Evolutionary conservation across 2,888 invertebrate species (phyloP), one percentile per base, ranked within the genome.

Genomic region (Serripes groenlandicus): DNA sequence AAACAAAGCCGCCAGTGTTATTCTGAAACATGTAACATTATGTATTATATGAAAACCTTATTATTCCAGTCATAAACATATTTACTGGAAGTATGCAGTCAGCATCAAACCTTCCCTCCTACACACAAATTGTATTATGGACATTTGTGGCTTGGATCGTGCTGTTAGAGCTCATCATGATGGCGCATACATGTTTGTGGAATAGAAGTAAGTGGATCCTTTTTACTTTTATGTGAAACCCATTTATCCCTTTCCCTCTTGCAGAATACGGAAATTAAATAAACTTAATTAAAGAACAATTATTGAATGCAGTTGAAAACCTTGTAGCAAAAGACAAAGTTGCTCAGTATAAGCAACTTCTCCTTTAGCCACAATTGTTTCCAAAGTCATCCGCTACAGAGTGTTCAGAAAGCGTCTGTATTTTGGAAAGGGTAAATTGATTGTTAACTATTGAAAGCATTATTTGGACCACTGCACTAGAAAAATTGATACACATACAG

Each of bases 41-140:
- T 15, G 15, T 42, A 15, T 42, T 42, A 42, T 42, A 15, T 42
- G 7, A 56, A 56, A 56, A 56, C 56, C n/a, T 56, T 23, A 42
- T 15, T 15, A 76, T 95, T 96, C 15, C 96, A 98, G 98, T 98
- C 95, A 97, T 97, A n/a, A 97, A 98, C 58, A 97, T 99, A 90
- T 98, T 98, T 96, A 97, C 98, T 92, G 97, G 98, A 34, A 97
- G 97, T 1, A 96, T 97, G 91, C 95, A 98, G 82, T 96, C 96
- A 88, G 97, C 98, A 94, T 97, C 98, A 5, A 97, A 97, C 91
- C 95, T 98, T 60, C 98, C 98, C 0, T 95, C 96, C 35, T 97
- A 97, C 97, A 96, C 97, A 92, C 97, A 97, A 88, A 98, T 97
- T 96, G 96, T 98, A 78, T 95, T 99, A 28, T 85, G 66, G 60